These are phyloP conservation scores for Sarotherodon lohbergeri DNA, from an alignment of 2,113 vertebrate genomes.

Conservation along the genomic window DNA sequence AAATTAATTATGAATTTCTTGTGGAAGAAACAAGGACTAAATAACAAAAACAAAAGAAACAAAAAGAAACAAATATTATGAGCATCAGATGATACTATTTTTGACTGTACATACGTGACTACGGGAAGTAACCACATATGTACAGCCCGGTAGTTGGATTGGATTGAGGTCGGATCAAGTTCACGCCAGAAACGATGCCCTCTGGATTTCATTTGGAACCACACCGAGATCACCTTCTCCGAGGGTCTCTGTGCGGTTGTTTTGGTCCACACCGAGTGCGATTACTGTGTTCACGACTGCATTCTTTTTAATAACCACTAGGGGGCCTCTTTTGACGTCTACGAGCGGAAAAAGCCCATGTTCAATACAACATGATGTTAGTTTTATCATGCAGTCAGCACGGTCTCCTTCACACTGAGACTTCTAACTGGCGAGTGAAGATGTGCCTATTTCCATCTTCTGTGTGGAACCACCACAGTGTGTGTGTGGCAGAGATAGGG, in stretches of 20 bases:
- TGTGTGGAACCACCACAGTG: background rate
- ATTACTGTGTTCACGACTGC: background rate
- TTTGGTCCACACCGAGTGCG: fast-evolving
- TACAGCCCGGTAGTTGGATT: background rate
- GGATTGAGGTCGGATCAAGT: background rate
- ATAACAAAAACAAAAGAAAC: background rate
- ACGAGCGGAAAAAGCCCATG: fast-evolving
- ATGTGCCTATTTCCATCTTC: background rate
- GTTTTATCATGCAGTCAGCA: background rate
- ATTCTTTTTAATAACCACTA: background rate
- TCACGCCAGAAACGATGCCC: background rate
- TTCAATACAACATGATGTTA: background rate
- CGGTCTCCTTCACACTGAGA: background rate
- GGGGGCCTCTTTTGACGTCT: background rate
- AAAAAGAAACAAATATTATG: background rate
- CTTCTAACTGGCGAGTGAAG: background rate
- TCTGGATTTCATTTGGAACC: background rate
- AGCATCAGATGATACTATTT: background rate
- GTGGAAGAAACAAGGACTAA: fast-evolving
- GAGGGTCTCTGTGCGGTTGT: background rate
- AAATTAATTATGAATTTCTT: fast-evolving
- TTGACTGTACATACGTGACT: too few relatives aligned
- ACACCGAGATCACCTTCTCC: fast-evolving
- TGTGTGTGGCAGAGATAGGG: background rate
- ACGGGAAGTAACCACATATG: too few relatives aligned